Conservation (phyloP, 2,113 vertebrate species). For the Peucedramus taeniatus region DNA sequence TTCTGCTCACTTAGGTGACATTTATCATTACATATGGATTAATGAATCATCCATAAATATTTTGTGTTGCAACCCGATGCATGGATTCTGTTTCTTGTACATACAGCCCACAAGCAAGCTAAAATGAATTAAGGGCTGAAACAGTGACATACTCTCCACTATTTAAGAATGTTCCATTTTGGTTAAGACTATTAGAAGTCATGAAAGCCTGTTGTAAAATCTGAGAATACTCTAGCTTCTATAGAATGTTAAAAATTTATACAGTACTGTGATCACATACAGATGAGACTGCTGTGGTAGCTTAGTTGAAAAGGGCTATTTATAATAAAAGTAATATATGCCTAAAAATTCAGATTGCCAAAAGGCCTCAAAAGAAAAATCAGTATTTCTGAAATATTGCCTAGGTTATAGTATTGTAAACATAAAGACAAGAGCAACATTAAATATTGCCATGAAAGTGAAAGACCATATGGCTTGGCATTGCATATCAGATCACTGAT, state of each 20-base stretch:
- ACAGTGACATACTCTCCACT: background rate
- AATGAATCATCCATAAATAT: background rate
- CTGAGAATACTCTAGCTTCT: background rate
- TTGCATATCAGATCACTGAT: background rate
- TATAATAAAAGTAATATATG: background rate
- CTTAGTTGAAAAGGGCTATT: background rate
- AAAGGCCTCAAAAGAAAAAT: background rate
- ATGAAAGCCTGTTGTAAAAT: background rate
- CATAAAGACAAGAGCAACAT: background rate
- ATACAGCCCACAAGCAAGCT: background rate
- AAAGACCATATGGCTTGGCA: background rate
- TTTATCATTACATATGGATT: background rate
- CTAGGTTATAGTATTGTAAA: background rate
- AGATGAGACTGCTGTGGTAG: background rate
- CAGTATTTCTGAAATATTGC: background rate
- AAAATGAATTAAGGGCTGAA: background rate
- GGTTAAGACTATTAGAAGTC: background rate
- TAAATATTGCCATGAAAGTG: background rate
- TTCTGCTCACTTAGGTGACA: background rate
- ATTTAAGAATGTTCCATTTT: background rate
- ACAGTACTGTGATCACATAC: background rate
- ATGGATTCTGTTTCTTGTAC: background rate
- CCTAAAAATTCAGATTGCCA: background rate
- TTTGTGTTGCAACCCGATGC: background rate
- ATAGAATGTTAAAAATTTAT: background rate